Conservation (phyloP, 2,113 vertebrate species). For the Stercorarius parasiticus region DNA sequence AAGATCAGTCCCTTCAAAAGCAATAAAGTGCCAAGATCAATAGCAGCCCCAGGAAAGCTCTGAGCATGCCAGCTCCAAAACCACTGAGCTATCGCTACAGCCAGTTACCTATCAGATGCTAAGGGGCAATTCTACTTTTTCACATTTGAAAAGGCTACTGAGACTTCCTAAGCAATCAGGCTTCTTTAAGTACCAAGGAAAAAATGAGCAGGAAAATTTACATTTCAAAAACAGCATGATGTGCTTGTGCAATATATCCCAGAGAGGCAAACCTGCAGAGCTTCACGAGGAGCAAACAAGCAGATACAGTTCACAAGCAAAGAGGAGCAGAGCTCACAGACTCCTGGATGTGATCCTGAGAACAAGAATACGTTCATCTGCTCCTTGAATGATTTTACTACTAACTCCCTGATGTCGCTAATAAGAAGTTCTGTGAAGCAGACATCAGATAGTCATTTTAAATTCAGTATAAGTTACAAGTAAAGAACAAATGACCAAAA, state of each 20-base stretch:
- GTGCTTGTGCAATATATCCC: not conserved
- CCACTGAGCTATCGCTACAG: not conserved
- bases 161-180: not conserved
- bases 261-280: not conserved
- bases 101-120: not conserved
- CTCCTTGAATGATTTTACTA: not conserved
- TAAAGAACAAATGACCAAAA: not conserved
- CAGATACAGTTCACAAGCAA: not conserved
- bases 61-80: not conserved
- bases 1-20: slow-evolving; percentile 21
- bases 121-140: not conserved
- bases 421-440: not conserved
- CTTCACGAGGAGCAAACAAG: not conserved
- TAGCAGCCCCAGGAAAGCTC: not conserved
- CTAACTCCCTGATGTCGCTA: not conserved
- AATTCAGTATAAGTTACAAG: not conserved
- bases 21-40: not conserved
- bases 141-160: not conserved
- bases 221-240: not conserved
- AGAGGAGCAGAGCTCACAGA: not conserved
- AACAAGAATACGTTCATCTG: not conserved
- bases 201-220: not conserved
- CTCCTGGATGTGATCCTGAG: not conserved
- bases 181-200: not conserved
- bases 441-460: not conserved